These are phyloP conservation scores for Noctuana brunneofusca DNA, from an alignment of 2,888 invertebrate species.

Conservation along the genomic window DNA sequence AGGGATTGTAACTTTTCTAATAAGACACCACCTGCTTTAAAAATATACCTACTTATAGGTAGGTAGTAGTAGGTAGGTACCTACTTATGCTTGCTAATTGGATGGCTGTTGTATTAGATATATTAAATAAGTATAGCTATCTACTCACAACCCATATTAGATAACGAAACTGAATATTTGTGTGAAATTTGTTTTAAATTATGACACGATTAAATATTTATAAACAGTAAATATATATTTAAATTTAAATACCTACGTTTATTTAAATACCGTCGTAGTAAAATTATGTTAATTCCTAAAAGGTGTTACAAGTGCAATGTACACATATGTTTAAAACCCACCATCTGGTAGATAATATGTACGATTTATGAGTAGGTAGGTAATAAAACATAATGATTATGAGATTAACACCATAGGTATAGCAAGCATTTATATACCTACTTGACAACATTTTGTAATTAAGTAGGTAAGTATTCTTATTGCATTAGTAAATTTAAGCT, in stretches of 20 bases:
- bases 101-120: background rate
- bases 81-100: background rate
- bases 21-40: slow-evolving; percentile 24
- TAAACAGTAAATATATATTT: background rate
- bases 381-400: slow-evolving; percentile 1
- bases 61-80: too few relatives aligned
- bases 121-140: background rate
- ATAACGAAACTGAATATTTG: background rate
- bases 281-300: slow-evolving; percentile 14
- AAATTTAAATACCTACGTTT: background rate
- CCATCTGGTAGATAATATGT: slow-evolving; percentile 11
- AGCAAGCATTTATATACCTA: background rate
- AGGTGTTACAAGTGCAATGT: slow-evolving; percentile 13
- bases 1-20: slow-evolving; percentile 21
- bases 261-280: background rate
- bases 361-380: background rate
- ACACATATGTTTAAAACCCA: slow-evolving; percentile 10
- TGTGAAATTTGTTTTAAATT: background rate
- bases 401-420: background rate
- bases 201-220: background rate
- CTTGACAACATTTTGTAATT: background rate
- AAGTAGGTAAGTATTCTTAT: background rate
- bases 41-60: background rate
- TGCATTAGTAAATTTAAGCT: background rate
- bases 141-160: background rate